Evolutionary conservation across 2,113 vertebrate genomes (phyloP), one percentile per base, ranked within the genome.

Genomic region (Microcebus griseorufus): DNA sequence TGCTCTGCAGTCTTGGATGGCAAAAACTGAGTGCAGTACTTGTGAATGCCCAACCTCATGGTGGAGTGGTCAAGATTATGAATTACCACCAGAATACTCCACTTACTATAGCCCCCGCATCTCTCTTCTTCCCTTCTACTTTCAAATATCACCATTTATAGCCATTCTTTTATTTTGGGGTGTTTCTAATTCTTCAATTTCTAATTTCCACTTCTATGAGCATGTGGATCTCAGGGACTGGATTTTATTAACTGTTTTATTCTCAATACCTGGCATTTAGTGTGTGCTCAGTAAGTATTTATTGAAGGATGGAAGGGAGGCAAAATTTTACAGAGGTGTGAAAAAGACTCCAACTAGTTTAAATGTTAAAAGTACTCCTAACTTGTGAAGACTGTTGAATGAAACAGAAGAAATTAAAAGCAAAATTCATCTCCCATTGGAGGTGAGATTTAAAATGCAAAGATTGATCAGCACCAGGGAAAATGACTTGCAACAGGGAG

Each of bases 401-500:
- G 72, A 83, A 92, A 83, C 9, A 27, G 62, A 88, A 67, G 29
- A 89, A 45, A 65, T 83, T 39, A 80, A 96, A 96, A 86, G 42
- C 9, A 48, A 78, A 65, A 60, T 29, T 64, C 69, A 86, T 42
- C 18, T 78, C 20, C 79, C 20, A 0, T 16, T 20, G 27, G 51
- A 51, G 34, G 16, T 9, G 65, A 53, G 25, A 80, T 32, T 87
- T 87, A 91, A 94, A 62, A 93, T 39, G n/a, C 65, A 97, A 78
- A 90, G 93, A 97, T 13, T 48, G 45, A 69, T 81, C 75, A 53
- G 78, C 88, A 73, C 64, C 79, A 78, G 34, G 27, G 12, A 78
- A 53, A 39, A 34, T 97, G 58, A 55, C 70, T 97, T 97, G 97
- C 97, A 83, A 95, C 48, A 94, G 91, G 72, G 76, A 97, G 96